These are phyloP conservation scores for Dunckerocampus dactyliophorus DNA, from an alignment of 2,113 vertebrate genomes.

Conservation along the genomic window DNA sequence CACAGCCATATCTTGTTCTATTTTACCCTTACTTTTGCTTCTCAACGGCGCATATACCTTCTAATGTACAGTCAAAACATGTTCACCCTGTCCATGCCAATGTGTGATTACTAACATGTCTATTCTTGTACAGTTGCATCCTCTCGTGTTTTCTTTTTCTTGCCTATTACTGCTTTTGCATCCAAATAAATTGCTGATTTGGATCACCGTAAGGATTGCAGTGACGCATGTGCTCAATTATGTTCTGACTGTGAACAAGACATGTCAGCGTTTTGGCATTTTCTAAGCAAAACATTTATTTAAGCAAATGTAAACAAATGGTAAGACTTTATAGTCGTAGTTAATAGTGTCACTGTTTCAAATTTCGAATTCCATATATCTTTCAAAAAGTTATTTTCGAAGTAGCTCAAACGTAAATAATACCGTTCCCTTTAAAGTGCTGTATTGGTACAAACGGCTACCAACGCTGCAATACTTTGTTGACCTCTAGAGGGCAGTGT, in stretches of 20 bases:
- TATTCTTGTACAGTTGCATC: conserved; percentile 69
- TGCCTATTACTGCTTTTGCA: conserved; percentile 67
- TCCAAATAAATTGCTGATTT: conserved; percentile 72
- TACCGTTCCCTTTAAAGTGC: background rate
- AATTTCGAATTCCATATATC: no score
- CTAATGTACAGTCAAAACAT: conserved; percentile 61
- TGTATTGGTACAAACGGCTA: background rate
- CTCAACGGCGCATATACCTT: conserved; percentile 42
- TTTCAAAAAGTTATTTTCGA: no score
- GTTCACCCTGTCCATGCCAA: conserved; percentile 66
- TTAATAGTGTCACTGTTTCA: no score
- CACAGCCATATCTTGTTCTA: conserved; percentile 30
- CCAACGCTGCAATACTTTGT: background rate
- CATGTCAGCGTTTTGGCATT: background rate
- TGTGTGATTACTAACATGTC: conserved; percentile 68
- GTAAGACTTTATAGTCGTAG: no score
- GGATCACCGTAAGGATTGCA: conserved; percentile 58
- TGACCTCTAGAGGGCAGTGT: background rate
- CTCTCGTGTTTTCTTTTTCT: conserved; percentile 47
- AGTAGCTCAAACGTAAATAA: background rate
- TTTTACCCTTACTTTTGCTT: conserved; percentile 20
- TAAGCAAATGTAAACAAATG: no score
- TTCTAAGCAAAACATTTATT: no score
- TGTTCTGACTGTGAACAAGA: no score
- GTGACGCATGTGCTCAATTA: conserved; percentile 32